A percentile compares a stretch with the other conserved stretches of the same genome.
Conservation (phyloP, 2,113 vertebrate genomes). For the Actenoides hombroni region DNA sequence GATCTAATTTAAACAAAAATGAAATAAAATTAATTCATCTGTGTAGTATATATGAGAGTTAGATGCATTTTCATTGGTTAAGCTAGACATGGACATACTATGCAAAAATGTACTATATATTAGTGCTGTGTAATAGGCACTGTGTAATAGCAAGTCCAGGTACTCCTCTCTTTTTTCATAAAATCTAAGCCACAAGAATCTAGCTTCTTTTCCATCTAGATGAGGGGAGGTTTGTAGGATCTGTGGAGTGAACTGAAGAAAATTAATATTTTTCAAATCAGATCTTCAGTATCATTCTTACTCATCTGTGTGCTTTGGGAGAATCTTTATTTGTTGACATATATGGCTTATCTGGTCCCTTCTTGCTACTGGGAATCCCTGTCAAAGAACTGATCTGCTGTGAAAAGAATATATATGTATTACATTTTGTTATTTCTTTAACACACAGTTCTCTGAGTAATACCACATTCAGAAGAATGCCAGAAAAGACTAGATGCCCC, state of each 20-base stretch:
- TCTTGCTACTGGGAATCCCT: neutral
- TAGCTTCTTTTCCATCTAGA: neutral
- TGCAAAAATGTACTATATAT: neutral
- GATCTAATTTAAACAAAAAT: neutral
- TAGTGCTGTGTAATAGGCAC: neutral
- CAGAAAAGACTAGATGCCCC: neutral
- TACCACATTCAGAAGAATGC: neutral
- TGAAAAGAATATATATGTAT: neutral
- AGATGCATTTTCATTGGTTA: neutral
- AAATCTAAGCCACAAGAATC: neutral
- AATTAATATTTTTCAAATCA: neutral
- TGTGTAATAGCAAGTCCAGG: accelerated
- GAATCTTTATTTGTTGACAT: neutral
- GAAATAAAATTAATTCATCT: neutral
- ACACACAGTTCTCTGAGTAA: neutral
- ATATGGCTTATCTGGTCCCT: neutral
- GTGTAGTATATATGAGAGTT: neutral
- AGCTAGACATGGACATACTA: neutral
- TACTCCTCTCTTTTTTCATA: neutral
- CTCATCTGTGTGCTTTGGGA: neutral
- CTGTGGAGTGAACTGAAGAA: neutral
- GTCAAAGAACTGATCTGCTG: neutral
- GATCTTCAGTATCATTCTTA: neutral
- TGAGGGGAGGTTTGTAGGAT: neutral
- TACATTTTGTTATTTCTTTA: neutral